These are phyloP conservation scores for Acipenser transmontanus DNA, from an alignment of 2,797 vertebrate genomes.

Conservation along the genomic window DNA sequence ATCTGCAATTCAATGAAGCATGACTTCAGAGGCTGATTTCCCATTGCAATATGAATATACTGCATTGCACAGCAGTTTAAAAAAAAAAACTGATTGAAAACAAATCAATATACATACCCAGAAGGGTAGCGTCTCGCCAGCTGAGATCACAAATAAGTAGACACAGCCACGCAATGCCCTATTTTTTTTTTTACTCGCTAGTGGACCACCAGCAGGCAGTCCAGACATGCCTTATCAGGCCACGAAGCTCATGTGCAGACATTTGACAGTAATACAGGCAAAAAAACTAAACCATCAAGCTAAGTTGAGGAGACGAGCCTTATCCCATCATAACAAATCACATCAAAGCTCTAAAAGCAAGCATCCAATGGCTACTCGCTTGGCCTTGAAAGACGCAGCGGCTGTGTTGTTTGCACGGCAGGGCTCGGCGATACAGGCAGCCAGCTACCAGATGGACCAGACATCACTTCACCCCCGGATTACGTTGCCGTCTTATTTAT, in stretches of 20 bases:
- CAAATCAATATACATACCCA: conserved; percentile 9
- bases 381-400: conserved; percentile 21
- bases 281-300: conserved; percentile 29
- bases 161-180: conserved; percentile 23
- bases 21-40: no score
- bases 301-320: conserved; percentile 20
- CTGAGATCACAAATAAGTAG: conserved; percentile 20
- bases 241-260: conserved; percentile 33
- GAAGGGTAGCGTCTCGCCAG: conserved; percentile 25
- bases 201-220: conserved; percentile 36
- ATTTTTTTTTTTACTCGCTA: conserved; percentile 35
- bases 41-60: no score
- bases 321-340: conserved; percentile 36
- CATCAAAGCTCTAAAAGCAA: conserved; percentile 28
- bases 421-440: conserved; percentile 2
- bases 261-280: conserved; percentile 30
- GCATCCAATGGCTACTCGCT: conserved; percentile 13
- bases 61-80: conserved; percentile 37
- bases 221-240: conserved; percentile 23
- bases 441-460: conserved; percentile 18
- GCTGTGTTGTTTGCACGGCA: conserved; percentile 10
- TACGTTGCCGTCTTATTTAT: neutral
- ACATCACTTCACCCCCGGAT: neutral
- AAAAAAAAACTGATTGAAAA: conserved; percentile 33
- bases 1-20: no score